phyloP scores from a whole-genome alignment of 1,140 invertebrate genomes.

The Habropoda laboriosa region DNA sequence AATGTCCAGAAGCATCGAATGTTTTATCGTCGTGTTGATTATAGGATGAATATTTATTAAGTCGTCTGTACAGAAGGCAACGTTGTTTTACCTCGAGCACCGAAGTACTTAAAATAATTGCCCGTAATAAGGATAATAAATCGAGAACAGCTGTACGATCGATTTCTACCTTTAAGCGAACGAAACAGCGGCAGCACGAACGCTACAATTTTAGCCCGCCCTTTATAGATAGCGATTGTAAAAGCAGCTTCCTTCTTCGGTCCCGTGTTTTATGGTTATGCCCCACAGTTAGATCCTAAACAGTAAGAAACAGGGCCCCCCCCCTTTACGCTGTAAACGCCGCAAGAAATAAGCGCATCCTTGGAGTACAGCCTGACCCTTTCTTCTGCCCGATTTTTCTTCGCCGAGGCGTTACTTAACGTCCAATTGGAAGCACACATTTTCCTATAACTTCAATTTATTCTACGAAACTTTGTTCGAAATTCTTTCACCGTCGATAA shows the following conservation, averaged over 20 bases:
- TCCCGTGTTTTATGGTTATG: slow-evolving; percentile 52
- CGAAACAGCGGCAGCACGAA: slow-evolving; percentile 61
- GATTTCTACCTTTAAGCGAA: slow-evolving; percentile 41
- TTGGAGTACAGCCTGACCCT: slow-evolving; percentile 34
- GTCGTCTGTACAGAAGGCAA: not conserved
- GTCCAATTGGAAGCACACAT: not conserved
- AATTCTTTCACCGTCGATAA: too few species aligned
- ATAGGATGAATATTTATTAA: slow-evolving; percentile 25
- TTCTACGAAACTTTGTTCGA: too few species aligned
- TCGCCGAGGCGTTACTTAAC: not conserved
- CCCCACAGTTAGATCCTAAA: slow-evolving; percentile 55
- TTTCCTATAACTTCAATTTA: too few species aligned
- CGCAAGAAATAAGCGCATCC: slow-evolving; percentile 21
- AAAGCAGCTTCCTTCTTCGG: slow-evolving; percentile 36
- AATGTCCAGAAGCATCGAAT: not conserved
- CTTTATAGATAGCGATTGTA: slow-evolving; percentile 55
- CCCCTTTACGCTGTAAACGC: slow-evolving; percentile 22
- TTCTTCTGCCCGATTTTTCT: slow-evolving; percentile 34
- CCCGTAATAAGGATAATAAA: slow-evolving; percentile 47
- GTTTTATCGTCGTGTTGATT: not conserved
- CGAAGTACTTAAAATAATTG: slow-evolving; percentile 39
- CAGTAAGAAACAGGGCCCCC: slow-evolving; percentile 51
- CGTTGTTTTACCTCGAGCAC: not conserved
- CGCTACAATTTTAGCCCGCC: slow-evolving; percentile 60
- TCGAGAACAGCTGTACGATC: slow-evolving; percentile 47